Evolutionary conservation across 2,113 vertebrate species (phyloP), one percentile per base, ranked within the genome.

Genomic region (Psephotus haematonotus): DNA sequence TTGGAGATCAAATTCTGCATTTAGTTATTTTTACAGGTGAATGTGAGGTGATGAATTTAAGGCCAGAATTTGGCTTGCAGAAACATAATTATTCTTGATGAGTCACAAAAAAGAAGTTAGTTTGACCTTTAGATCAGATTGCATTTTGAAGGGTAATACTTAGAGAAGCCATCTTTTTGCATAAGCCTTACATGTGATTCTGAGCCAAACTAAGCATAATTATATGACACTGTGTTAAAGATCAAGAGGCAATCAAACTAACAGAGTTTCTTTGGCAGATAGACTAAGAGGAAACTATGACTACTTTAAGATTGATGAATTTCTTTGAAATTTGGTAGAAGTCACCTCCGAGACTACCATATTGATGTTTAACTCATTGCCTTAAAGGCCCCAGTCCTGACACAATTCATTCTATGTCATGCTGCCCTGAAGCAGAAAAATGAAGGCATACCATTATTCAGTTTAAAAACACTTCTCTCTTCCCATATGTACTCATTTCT

Each of bases 1-100:
- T 62, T 77, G 53, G 17, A 76, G 49, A 80, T 63, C 31, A 76
- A 69, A 43, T 86, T 85, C 63, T 80, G 9, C 16, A 5, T 70
- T 65, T 65, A 63, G 13, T 77, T 91, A 74, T 93, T 95, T 95
- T 81, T 63, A 80, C 63, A 96, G 82, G 53, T 96, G 87, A 94
- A 90, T 41, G 15, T 1, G 4, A 92, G 53, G 29, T 59, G 25
- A 29, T 74, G 67, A 69, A 77, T 77, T 72, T 90, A 86, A 80
- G 43, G 63, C 33, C 82, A 92, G 64, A 90, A 83, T 70, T 55
- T 76, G 77, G 37, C 46, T 90, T 95, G 59, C 29, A 86, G 76
- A 90, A 94, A 52, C 27, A 8, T 83, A 90, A 29, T 75, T 83
- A 57, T 60, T 83, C 69, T 78, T 88, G 76, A 94, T 88, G 92